Evolutionary conservation across 2,888 invertebrate species (phyloP).

Genomic region (Helleia helle): DNA sequence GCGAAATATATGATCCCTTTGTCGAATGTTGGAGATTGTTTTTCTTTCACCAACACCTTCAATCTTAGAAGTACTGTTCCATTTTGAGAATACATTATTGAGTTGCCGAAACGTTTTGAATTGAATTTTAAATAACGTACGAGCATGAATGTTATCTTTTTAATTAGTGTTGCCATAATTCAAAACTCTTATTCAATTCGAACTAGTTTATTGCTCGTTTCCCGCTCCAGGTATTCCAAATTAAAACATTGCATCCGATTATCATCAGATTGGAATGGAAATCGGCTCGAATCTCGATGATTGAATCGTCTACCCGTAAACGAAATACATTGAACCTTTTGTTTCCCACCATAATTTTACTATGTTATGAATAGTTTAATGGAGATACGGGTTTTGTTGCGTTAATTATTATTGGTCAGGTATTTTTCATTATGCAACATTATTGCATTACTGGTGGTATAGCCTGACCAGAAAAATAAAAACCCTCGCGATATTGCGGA

Average conservation of each 20-base stretch:
- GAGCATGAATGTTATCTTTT: slow-evolving; percentile 21
- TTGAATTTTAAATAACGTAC: slow-evolving; percentile 11
- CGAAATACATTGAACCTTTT: slow-evolving; percentile 37
- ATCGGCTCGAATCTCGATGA: slow-evolving; percentile 32
- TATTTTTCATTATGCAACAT: too few species aligned
- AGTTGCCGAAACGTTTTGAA: too few species aligned
- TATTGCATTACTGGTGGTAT: too few species aligned
- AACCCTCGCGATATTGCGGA: too few species aligned
- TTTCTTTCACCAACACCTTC: slow-evolving; percentile 15
- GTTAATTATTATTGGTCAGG: too few species aligned
- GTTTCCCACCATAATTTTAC: slow-evolving; percentile 11
- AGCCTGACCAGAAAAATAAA: too few species aligned
- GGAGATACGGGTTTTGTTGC: not conserved
- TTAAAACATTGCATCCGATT: slow-evolving; percentile 47
- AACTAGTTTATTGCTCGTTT: slow-evolving; percentile 48
- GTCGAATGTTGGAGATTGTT: slow-evolving; percentile 26
- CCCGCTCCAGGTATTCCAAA: slow-evolving; percentile 38
- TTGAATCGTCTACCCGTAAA: slow-evolving; percentile 43
- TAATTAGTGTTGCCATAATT: slow-evolving; percentile 36
- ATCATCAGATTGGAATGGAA: slow-evolving; percentile 42
- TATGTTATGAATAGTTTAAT: not conserved
- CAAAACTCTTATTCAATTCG: slow-evolving; percentile 29
- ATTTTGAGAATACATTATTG: slow-evolving; percentile 6
- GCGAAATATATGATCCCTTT: slow-evolving; percentile 35
- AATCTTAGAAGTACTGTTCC: slow-evolving; percentile 12